These are phyloP conservation scores for Geopemphigus sp. DNA, from an alignment of 1,140 invertebrate species.

Conservation along the genomic window DNA sequence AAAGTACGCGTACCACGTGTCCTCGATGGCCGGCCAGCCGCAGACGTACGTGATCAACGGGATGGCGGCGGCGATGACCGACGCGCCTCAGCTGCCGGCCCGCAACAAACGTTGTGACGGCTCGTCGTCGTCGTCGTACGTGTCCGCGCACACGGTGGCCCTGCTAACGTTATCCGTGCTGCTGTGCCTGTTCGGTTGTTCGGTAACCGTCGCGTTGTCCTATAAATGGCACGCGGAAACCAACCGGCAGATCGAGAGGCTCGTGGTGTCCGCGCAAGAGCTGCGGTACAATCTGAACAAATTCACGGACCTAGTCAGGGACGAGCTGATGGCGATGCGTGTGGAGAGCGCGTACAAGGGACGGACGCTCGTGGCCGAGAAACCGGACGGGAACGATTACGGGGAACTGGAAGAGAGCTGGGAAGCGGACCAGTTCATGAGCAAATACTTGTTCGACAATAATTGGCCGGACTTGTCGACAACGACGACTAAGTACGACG, in stretches of 20 bases:
- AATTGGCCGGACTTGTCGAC: neutral
- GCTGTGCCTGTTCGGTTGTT: constrained; percentile 26
- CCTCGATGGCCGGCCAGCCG: neutral
- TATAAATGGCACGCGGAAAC: constrained; percentile 34
- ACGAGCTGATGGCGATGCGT: neutral
- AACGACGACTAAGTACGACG: too few relatives aligned
- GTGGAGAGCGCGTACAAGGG: constrained; percentile 36
- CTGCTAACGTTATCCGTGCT: neutral
- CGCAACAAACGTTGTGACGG: neutral
- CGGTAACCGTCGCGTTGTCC: neutral
- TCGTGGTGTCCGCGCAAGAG: neutral
- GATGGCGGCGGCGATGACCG: neutral
- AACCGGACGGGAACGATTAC: neutral
- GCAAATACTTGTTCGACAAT: constrained; percentile 3
- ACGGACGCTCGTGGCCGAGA: neutral
- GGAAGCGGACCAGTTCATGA: neutral
- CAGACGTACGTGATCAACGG: constrained; percentile 3
- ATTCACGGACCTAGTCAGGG: neutral
- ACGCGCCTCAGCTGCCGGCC: neutral
- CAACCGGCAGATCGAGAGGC: constrained; percentile 10
- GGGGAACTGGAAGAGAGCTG: constrained; percentile 14
- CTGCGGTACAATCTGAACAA: neutral
- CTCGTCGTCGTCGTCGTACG: neutral
- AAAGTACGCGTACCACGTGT: neutral
- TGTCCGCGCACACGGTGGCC: neutral